Evolutionary conservation across 1,140 invertebrate genomes (phyloP).

Genomic region (Procambarus virginalis): DNA sequence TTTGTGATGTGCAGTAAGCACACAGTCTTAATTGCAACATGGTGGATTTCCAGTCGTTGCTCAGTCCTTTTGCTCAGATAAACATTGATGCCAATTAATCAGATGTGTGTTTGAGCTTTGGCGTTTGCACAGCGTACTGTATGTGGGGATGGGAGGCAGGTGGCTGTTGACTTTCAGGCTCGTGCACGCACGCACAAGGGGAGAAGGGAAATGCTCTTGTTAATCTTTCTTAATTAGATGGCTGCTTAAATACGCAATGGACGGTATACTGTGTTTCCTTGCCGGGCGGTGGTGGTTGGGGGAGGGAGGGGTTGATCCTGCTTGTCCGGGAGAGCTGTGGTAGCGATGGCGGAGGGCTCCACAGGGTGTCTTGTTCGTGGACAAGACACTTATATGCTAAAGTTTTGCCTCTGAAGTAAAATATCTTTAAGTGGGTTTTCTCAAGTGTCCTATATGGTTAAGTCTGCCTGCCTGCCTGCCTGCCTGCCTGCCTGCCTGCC

Average conservation of each 20-base stretch:
- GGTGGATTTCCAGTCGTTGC: constrained; percentile 4
- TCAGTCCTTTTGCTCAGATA: constrained; percentile 12
- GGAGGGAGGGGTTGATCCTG: not conserved
- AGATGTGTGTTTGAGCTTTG: constrained; percentile 27
- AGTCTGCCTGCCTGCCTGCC: no score
- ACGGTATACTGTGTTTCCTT: not conserved
- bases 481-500: no score
- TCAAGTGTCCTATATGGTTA: no score
- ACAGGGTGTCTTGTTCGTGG: no score
- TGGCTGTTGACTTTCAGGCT: not conserved
- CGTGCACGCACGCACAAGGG: not conserved
- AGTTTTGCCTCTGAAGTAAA: no score
- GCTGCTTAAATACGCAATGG: not conserved
- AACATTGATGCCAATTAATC: constrained; percentile 40
- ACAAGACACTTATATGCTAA: no score
- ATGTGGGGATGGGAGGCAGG: not conserved
- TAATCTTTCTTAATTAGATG: constrained; percentile 14
- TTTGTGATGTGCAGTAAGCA: not conserved
- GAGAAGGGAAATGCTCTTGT: not conserved
- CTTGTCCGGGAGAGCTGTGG: not conserved
- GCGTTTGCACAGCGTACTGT: constrained; percentile 17
- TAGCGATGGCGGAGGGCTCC: no score
- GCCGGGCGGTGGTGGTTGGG: not conserved
- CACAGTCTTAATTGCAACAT: constrained; percentile 1
- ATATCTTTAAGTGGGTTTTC: no score